Evolutionary conservation across 2,888 invertebrate species (phyloP), one percentile per base, ranked within the genome.

Genomic region (Nipponacmea schrenckii): DNA sequence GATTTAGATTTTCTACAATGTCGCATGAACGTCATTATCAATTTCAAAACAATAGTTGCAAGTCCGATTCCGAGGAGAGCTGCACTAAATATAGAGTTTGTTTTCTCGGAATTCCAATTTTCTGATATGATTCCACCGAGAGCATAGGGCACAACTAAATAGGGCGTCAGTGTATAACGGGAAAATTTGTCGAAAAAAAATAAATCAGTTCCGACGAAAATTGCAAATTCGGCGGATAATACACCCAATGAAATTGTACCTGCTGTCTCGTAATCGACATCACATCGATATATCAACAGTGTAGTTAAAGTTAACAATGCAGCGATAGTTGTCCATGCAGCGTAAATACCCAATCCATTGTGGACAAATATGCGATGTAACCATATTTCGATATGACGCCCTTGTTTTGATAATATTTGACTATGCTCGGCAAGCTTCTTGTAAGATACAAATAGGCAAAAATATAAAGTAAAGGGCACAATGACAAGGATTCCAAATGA

Each of bases 161-260:
- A 86, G 0, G 86, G 87, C 7, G 84, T 85, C 74, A 86, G 77
- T 1, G 84, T 83, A 76, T 87, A 88, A 7, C 88, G 80, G 7
- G 85, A 76, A 65, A 83, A 83, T 46, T 79, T 76, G 69, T 86
- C 86, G 10, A 84, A 75, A 20, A 86, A 71, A 64, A 83, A 80
- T 50, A 82, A 79, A 67, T 87, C 87, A 46, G 84, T 74, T 20
- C 75, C 70, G 62, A 83, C 79, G 78, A 83, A 86, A 17, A 78
- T 73, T 2, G 79, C 62, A 39, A 86, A 80, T 44, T 80, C 80
- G 0, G 73, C 76, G 8, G 81, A 68, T 62, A 86, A 76, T 26
- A 86, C 71, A 46, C 79, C 75, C 17, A 87, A 77, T 26, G 77
- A 71, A 15, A 83, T 77, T 1, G 84, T 85, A 26, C 78, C 81